Evolutionary conservation across 2,888 invertebrate genomes (phyloP).

Genomic region (Ophion ellenae): DNA sequence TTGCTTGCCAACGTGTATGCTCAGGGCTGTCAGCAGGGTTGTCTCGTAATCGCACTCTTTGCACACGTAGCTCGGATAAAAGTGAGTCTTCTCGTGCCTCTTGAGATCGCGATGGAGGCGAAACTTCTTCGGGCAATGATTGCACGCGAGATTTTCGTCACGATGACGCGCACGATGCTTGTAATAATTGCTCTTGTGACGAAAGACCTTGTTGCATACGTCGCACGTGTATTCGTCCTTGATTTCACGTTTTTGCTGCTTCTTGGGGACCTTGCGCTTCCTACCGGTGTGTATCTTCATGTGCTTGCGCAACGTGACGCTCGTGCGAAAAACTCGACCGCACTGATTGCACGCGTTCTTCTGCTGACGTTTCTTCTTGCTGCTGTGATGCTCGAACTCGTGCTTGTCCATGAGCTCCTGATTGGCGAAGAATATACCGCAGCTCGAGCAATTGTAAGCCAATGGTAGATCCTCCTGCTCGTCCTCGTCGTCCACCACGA

Average conservation of each 20-base stretch:
- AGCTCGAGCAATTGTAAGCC: slow-evolving; percentile 77
- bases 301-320: slow-evolving; percentile 77
- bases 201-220: slow-evolving; percentile 80
- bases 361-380: slow-evolving; percentile 67
- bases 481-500: slow-evolving; percentile 51
- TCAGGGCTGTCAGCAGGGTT: slow-evolving; percentile 78
- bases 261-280: slow-evolving; percentile 66
- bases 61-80: slow-evolving; percentile 80
- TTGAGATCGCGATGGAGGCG: slow-evolving; percentile 80
- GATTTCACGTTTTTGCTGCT: slow-evolving; percentile 45
- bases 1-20: slow-evolving; percentile 78
- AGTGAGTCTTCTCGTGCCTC: slow-evolving; percentile 82
- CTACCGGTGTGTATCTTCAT: slow-evolving; percentile 77
- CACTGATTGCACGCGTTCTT: slow-evolving; percentile 80
- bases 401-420: slow-evolving; percentile 75
- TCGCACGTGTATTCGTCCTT: slow-evolving; percentile 74
- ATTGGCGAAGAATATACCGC: slow-evolving; percentile 76
- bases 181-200: slow-evolving; percentile 80
- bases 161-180: slow-evolving; percentile 79
- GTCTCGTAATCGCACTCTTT: slow-evolving; percentile 82
- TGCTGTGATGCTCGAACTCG: slow-evolving; percentile 75
- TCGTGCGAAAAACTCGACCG: slow-evolving; percentile 76
- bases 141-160: slow-evolving; percentile 79
- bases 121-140: slow-evolving; percentile 81
- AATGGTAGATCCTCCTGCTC: slow-evolving; percentile 72